These are phyloP conservation scores for Theretra japonica DNA, from an alignment of 2,888 invertebrate genomes.

Conservation along the genomic window DNA sequence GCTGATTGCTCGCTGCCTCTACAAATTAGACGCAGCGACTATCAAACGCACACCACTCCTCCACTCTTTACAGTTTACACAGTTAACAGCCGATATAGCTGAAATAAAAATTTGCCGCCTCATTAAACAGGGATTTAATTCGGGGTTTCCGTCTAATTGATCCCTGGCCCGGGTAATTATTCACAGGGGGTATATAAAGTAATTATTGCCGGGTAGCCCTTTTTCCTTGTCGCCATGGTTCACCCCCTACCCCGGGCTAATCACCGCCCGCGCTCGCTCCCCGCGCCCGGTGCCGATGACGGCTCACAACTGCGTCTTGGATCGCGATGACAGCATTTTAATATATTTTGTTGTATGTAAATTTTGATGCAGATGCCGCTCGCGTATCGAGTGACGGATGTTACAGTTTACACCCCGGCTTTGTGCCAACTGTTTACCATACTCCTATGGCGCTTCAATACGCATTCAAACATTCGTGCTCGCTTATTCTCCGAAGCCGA, in stretches of 20 bases:
- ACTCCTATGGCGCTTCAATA: not conserved
- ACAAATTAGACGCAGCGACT: constrained; percentile 15
- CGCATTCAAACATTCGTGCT: not conserved
- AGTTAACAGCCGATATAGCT: constrained; percentile 43
- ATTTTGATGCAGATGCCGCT: constrained; percentile 69
- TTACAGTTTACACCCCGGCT: constrained; percentile 41
- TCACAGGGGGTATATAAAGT: constrained; percentile 82
- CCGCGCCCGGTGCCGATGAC: constrained; percentile 80
- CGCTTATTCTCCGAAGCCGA: no score
- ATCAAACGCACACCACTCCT: not conserved
- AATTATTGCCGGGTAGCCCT: constrained; percentile 82
- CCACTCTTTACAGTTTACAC: constrained; percentile 19
- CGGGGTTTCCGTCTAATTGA: constrained; percentile 79
- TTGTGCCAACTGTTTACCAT: not conserved
- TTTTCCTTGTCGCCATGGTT: constrained; percentile 76
- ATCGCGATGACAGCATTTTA: constrained; percentile 81
- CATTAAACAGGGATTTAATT: constrained; percentile 75
- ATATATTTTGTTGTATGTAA: constrained; percentile 82
- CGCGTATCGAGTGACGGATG: constrained; percentile 45
- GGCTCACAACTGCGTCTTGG: constrained; percentile 77
- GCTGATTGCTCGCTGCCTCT: not conserved
- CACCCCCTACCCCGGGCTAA: constrained; percentile 64
- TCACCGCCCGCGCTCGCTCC: constrained; percentile 75
- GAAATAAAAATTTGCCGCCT: constrained; percentile 75
- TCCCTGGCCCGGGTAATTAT: constrained; percentile 80